Evolutionary conservation across 1,140 invertebrate species (phyloP).

Genomic region (Batillaria attramentaria): DNA sequence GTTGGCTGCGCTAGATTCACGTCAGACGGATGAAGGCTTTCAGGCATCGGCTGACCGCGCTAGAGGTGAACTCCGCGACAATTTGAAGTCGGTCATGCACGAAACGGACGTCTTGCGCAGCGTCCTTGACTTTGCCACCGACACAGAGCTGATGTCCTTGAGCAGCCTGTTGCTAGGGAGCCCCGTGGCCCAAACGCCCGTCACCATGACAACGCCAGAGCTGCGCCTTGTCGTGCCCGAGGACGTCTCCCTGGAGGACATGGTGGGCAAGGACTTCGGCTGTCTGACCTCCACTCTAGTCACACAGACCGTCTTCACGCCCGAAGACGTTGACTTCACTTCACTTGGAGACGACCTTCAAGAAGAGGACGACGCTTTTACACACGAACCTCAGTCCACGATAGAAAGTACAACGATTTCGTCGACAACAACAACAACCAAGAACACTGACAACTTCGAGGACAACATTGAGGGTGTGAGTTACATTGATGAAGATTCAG

Average conservation of each 20-base stretch:
- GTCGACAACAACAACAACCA: not conserved
- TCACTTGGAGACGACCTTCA: not conserved
- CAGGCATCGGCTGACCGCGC: conserved; percentile 33
- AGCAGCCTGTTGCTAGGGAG: conserved; percentile 30
- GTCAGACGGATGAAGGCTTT: conserved; percentile 35
- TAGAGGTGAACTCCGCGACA: conserved; percentile 41
- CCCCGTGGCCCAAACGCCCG: conserved; percentile 19
- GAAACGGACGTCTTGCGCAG: conserved; percentile 49
- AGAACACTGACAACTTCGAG: not conserved
- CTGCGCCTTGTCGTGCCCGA: conserved; percentile 12
- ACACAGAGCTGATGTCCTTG: conserved; percentile 43
- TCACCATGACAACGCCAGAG: conserved; percentile 18
- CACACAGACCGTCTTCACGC: conserved; percentile 32
- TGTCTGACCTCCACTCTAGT: conserved; percentile 17
- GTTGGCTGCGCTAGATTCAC: conserved; percentile 43
- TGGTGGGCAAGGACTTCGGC: conserved; percentile 39
- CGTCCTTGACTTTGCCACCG: conserved; percentile 43
- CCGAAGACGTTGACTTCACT: conserved; percentile 24
- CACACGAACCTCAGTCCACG: not conserved
- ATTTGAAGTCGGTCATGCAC: conserved; percentile 45
- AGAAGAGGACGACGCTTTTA: conserved; percentile 5
- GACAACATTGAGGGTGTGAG: not conserved
- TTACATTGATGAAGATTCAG: not conserved
- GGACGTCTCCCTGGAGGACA: conserved; percentile 25
- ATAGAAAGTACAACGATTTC: not conserved